Conservation (phyloP, 2,888 invertebrate genomes). For the Macrophya alboannulata region DNA sequence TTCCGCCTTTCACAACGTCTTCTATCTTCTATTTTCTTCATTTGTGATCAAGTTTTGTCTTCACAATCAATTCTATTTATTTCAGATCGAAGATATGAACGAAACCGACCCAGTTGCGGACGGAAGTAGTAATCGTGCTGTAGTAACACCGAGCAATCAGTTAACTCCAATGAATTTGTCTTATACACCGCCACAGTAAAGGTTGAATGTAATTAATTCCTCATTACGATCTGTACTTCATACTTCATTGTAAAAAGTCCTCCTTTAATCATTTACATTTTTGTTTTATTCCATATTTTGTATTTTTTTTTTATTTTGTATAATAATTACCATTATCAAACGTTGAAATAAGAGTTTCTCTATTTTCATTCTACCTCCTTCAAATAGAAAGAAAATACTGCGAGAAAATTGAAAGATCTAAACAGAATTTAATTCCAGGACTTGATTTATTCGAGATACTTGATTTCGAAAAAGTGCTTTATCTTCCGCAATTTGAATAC, state of each 20-base stretch:
- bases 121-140: constrained; percentile 63
- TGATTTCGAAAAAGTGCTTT: not conserved
- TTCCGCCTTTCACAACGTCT: not conserved
- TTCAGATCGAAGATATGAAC: constrained; percentile 77
- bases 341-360: not conserved
- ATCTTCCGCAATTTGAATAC: not conserved
- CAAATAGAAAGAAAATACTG: not conserved
- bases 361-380: not conserved
- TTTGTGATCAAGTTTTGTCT: not conserved
- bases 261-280: not conserved
- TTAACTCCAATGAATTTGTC: constrained; percentile 77
- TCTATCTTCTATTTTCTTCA: not conserved
- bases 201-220: constrained; percentile 2
- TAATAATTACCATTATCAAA: not conserved
- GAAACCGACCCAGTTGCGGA: constrained; percentile 76
- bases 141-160: constrained; percentile 73
- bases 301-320: not conserved
- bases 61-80: not conserved
- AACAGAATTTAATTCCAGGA: too few species aligned
- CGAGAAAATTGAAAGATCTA: too few species aligned
- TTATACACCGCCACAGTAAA: constrained; percentile 74
- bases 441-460: not conserved
- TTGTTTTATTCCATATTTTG: not conserved
- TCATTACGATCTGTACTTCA: not conserved
- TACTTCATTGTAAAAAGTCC: constrained; percentile 34